phyloP scores from a whole-genome alignment of 2,797 vertebrate species.

The Balearica regulorum region DNA sequence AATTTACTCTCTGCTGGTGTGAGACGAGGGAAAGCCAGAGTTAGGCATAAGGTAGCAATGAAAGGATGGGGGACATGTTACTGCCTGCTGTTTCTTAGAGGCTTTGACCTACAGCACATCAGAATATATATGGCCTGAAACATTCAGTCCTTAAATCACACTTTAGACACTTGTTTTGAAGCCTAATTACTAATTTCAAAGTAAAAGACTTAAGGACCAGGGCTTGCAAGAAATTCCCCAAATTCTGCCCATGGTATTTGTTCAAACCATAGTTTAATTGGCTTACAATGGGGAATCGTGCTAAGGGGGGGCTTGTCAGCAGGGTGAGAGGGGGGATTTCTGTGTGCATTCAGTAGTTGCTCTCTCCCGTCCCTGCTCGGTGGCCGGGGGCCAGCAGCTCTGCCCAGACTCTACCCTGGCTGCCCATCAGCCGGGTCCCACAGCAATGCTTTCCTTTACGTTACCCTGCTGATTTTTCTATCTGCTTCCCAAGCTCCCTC shows the following conservation, averaged over 20 bases:
- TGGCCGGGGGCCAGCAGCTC: background rate
- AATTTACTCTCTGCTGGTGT: background rate
- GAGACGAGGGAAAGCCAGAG: background rate
- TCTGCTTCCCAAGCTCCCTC: background rate
- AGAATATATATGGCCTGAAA: background rate
- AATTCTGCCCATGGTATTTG: background rate
- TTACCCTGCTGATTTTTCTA: background rate
- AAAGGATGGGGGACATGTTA: background rate
- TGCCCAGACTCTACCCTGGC: background rate
- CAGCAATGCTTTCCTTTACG: background rate
- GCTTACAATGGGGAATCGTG: background rate
- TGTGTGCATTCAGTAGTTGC: background rate
- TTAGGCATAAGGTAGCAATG: background rate
- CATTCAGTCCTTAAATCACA: background rate
- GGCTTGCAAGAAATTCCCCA: background rate
- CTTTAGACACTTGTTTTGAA: background rate
- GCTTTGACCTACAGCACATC: background rate
- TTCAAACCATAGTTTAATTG: background rate
- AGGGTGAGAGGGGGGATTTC: background rate
- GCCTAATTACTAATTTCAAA: background rate
- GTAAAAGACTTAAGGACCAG: background rate
- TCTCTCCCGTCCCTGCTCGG: background rate
- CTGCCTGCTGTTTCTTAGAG: background rate
- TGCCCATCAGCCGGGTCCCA: accelerated
- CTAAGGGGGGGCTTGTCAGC: background rate